Evolutionary conservation across 2,113 vertebrate species (phyloP).

Genomic region (Bombycilla garrulus): DNA sequence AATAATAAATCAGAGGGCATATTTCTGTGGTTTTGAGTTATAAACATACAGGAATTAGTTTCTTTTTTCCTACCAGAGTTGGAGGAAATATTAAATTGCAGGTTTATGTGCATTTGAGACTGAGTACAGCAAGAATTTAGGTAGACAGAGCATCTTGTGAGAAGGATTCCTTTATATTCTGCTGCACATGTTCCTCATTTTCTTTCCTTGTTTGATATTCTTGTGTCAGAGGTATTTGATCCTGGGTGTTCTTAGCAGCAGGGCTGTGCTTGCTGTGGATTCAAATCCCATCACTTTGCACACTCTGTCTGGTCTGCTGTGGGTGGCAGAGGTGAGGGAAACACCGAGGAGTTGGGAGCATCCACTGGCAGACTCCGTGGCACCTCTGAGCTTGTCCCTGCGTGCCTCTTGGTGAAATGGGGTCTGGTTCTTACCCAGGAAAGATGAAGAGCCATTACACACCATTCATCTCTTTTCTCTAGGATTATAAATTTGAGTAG

Average conservation of each 20-base stretch:
- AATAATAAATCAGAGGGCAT: background rate
- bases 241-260: background rate
- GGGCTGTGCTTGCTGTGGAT: background rate
- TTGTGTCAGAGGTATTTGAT: background rate
- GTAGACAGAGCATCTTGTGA: background rate
- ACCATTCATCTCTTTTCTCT: background rate
- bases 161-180: background rate
- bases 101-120: background rate
- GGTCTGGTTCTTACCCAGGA: background rate
- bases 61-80: background rate
- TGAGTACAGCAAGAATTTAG: background rate
- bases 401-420: background rate
- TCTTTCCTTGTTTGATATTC: background rate
- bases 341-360: background rate
- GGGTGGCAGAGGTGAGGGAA: background rate
- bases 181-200: background rate
- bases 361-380: rapidly evolving
- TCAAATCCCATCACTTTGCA: background rate
- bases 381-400: background rate
- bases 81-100: background rate
- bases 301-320: background rate
- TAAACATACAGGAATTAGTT: background rate
- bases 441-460: background rate
- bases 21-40: background rate
- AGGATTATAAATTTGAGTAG: background rate